Evolutionary conservation across 1,140 invertebrate genomes (phyloP).

Genomic region (Bombus turneri): DNA sequence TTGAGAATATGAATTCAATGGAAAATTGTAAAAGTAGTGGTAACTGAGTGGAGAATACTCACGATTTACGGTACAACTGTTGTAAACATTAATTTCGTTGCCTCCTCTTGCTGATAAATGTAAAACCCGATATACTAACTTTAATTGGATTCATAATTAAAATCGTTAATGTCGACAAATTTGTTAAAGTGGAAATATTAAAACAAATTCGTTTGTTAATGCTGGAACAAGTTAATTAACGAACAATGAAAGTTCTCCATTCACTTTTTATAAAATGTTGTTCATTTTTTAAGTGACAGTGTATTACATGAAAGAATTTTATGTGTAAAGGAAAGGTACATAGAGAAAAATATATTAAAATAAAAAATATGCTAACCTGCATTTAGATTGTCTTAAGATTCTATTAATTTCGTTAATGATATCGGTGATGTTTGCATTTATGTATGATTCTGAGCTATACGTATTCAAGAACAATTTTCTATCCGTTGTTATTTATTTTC

Average conservation of each 20-base stretch:
- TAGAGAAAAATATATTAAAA: neutral
- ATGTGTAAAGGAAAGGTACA: neutral
- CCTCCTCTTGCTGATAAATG: neutral
- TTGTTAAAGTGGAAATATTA: neutral
- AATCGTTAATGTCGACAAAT: neutral
- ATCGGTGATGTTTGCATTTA: neutral
- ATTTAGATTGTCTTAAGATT: neutral
- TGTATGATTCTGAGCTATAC: neutral
- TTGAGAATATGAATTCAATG: neutral
- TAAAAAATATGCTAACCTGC: neutral
- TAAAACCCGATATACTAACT: neutral
- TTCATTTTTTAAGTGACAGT: neutral
- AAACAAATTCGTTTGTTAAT: neutral
- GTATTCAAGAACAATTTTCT: neutral
- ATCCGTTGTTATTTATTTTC: neutral
- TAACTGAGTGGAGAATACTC: slow-evolving; percentile 13
- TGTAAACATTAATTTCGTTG: slow-evolving; percentile 21
- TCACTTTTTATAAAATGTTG: neutral
- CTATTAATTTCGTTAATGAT: neutral
- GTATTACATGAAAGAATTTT: no score
- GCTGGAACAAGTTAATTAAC: neutral
- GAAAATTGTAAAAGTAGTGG: neutral
- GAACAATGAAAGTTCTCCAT: neutral
- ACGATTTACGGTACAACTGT: slow-evolving; percentile 6
- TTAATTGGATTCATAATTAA: neutral